Evolutionary conservation across 2,113 vertebrate genomes (phyloP), one percentile per base, ranked within the genome.

Genomic region (Halichoeres trimaculatus): DNA sequence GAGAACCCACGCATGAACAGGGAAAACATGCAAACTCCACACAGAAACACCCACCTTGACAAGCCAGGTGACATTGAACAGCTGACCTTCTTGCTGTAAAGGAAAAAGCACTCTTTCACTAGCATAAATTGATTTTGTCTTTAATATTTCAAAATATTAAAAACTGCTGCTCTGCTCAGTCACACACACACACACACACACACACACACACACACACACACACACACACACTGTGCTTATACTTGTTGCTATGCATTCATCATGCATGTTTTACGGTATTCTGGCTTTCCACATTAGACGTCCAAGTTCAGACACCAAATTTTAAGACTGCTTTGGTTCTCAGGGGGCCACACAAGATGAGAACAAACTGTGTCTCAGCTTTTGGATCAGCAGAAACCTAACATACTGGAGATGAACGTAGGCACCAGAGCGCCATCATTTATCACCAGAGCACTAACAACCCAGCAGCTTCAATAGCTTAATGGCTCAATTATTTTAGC

Each of bases 401-500:
- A 36, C 34, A 30, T 73, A 65, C 56, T 74, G 58, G 63, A 53
- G 47, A 57, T 57, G 50, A 68, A 63, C 75, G 71, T n/a, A 40
- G 41, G 66, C 74, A 75, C 70, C 45, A 76, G 26, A 70, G 52
- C 43, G 22, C 78, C 84, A 52, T 78, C 79, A 87, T 90, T 82
- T 83, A 81, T 89, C 80, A 85, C 56, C 24, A 57, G 24, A 72
- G 64, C 47, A 74, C 65, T 51, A 81, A 86, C 75, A 85, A 64
- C 56, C 22, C 40, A 55, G 53, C 60, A 22, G 70, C 70, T 70
- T 20, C 58, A 76, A 84, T 26, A 66, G 57, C 66, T 68, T 85
- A 88, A 89, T 78, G 76, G 70, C 60, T 64, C 62, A 75, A 86
- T 83, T 85, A 83, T 87, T 91, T 84, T 41, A 59, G 43, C 20